Evolutionary conservation across 1,140 invertebrate genomes (phyloP), one percentile per base, ranked within the genome.

Genomic region (Trichomalopsis sarcophagae): DNA sequence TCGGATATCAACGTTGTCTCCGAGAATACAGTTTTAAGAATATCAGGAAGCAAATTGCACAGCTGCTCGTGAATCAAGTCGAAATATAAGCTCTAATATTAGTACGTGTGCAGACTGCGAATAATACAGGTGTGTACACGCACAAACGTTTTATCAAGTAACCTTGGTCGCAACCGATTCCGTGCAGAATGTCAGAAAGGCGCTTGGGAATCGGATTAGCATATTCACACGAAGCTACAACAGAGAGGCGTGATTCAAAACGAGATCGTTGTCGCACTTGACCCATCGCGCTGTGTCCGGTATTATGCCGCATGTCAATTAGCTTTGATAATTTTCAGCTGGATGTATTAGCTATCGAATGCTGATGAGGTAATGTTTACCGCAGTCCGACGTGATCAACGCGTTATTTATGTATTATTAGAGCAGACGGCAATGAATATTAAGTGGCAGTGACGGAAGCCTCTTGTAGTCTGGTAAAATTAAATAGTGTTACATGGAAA

Each of bases 151-250:
- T 78, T 62, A 78, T 78, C 27, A 33, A 11, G 14, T 13, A 69
- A 44, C 78, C 78, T 80, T 68, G 78, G 62, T 69, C 30, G 10
- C 23, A 78, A 78, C 50, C 6, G 27, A 78, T 78, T 78, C 50
- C 62, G 23, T 27, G n/a, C 30, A n/a, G 21, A 69, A 40, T 68
- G 78, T 68, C 78, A 69, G 62, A 80, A 36, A 80, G 10, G 62
- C 62, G 62, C 78, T 68, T 69, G 78, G 62, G 55, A 80, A 69
- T 44, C 21, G 36, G 62, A 68, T 80, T 80, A 80, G 62, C 78
- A 69, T 68, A 68, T 80, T 80, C 78, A 23, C 62, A 68, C 62
- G 30, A 36, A 17, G 7, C 21, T 11, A 3, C 30, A 69, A 62
- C 50, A 23, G 10, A 23, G n/a, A 62, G 11, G 62, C 23, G 50